Evolutionary conservation across 2,797 vertebrate genomes (phyloP).

Genomic region (Merluccius polli): DNA sequence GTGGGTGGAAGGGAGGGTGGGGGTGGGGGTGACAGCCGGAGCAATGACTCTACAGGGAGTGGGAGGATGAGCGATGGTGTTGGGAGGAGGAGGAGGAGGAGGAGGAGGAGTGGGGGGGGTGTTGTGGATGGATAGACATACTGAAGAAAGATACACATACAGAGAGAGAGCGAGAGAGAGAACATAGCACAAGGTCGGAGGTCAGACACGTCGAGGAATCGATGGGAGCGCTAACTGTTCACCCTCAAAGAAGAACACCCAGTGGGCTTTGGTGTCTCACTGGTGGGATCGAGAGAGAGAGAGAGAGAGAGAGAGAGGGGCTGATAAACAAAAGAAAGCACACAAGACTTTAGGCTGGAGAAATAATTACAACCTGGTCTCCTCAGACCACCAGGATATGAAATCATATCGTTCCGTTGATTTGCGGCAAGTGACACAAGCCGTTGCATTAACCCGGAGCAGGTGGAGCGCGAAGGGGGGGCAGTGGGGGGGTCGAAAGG

Average conservation of each 20-base stretch:
- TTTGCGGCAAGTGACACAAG: constrained; percentile 26
- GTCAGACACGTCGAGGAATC: background rate
- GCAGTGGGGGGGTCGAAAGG: constrained; percentile 32
- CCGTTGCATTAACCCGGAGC: constrained; percentile 13
- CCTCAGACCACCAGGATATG: background rate
- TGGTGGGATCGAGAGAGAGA: background rate
- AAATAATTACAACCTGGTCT: background rate
- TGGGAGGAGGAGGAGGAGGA: constrained; percentile 23
- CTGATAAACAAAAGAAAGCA: too few relatives aligned
- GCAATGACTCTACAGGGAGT: constrained; percentile 35
- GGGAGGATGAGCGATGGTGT: constrained; percentile 51
- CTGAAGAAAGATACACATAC: background rate
- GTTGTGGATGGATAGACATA: background rate
- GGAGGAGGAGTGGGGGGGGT: background rate
- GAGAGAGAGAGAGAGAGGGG: too few relatives aligned
- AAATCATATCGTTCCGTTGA: constrained; percentile 18
- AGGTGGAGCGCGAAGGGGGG: background rate
- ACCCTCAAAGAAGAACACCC: background rate
- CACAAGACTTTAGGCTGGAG: background rate
- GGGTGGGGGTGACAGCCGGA: constrained; percentile 18
- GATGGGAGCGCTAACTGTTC: background rate
- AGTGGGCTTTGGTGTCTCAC: background rate
- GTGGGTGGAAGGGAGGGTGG: constrained; percentile 24
- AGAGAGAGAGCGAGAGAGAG: background rate
- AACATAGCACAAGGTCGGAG: background rate